phyloP scores from a whole-genome alignment of 37 sponge, comb jelly and placozoan species.

The Oopsacas minuta region DNA sequence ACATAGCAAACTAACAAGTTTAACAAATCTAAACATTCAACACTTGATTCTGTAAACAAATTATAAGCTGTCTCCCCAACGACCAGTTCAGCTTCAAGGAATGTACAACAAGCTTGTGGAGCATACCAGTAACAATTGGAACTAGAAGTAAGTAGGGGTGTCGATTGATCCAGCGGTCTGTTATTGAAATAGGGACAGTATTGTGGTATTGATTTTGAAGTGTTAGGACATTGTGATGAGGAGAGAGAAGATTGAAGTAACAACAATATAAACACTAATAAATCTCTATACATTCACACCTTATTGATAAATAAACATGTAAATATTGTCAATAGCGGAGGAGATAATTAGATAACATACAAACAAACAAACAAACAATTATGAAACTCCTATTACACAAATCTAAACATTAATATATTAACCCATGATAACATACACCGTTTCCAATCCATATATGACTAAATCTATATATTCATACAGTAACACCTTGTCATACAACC shows the following conservation, averaged over 20 bases:
- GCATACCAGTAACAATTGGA: background rate
- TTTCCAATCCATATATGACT: background rate
- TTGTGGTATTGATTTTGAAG: background rate
- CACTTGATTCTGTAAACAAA: background rate
- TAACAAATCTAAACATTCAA: background rate
- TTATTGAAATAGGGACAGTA: background rate
- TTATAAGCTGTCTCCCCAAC: background rate
- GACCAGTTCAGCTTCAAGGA: background rate
- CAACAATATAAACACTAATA: background rate
- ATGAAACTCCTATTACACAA: background rate
- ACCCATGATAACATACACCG: background rate
- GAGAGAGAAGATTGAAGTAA: background rate
- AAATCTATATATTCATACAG: background rate
- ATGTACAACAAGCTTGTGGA: background rate
- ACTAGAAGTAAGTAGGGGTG: background rate
- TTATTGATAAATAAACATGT: too few relatives aligned
- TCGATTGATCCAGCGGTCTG: background rate
- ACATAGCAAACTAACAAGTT: constrained; percentile 13
- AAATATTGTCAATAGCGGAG: too few relatives aligned
- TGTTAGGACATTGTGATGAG: background rate
- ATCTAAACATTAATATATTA: background rate
- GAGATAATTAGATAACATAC: background rate
- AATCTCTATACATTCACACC: too few relatives aligned
- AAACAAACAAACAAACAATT: background rate
- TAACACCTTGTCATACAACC: background rate